Base-by-base conservation (phyloP, 2,888 invertebrate species). In the Teinopalpus imperialis region DNA sequence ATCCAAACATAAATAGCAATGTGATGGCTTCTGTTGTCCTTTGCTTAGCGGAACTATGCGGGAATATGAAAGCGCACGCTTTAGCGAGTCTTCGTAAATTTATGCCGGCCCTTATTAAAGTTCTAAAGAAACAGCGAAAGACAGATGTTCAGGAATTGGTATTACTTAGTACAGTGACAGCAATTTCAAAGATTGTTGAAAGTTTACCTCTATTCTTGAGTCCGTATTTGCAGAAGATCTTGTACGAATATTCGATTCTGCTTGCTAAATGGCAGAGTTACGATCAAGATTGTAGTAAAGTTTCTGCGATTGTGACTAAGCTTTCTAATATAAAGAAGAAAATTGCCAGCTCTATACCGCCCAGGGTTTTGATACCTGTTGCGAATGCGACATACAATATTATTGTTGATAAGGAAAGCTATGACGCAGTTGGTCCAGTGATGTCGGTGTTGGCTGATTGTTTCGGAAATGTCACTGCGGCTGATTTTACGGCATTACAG, bases 181-280 rank as follows among this genome's bases (percentile, higher is more conserved):
- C 95, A 0, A 81, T 97, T 20, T 92, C 94, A 48, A 96, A 96
- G 75, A 92, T 98, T 26, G 91, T 97, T 2, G 95, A 95, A 66
- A 93, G 94, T 14, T 73, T 98, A 27, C 93, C 96, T 0, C 86
- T 94, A 24, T 98, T 98, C 71, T 73, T 98, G 52, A 97, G 96
- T 50, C 95, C 96, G 0, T 97, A 97, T 75, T 81, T 97, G 20
- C 91, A 92, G 54, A 92, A 94, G 57, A 87, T 96, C 20, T 68
- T 96, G 0, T 89, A 87, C 4, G 92, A 93, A 55, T 76, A 95
- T 26, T 90, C 92, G 0, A 83, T 90, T 44, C 72, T 95, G 21
- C 64, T 89, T 1, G 85, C 88, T 0, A 90, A 89, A 63, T 90
- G 90, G 88, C 75, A 82, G 50, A 71, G 74, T 10, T 67, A 65